Percentiles rank a stretch among this genome's conserved stretches.
These are phyloP conservation scores for Cyphomyrus discorhynchus DNA, from an alignment of 2,113 vertebrate genomes.

Conservation along the genomic window DNA sequence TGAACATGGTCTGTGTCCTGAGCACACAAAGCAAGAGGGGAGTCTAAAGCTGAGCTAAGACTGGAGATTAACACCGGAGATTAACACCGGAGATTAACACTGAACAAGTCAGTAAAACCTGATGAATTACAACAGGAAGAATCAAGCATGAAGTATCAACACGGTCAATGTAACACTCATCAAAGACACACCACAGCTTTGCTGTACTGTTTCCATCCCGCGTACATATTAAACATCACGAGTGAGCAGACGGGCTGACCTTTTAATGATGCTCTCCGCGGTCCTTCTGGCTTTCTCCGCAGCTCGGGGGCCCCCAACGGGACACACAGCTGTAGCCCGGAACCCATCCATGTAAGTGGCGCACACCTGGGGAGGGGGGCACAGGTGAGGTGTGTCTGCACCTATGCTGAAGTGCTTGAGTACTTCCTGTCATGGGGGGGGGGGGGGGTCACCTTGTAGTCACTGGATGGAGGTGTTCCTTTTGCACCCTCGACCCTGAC, in stretches of 20 bases:
- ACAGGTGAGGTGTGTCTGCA: neutral
- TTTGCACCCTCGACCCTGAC: constrained; percentile 65
- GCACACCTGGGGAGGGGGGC: constrained; percentile 58
- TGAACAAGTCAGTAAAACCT: neutral
- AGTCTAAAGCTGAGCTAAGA: neutral
- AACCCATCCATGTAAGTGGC: constrained; percentile 75
- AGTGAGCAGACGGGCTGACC: constrained; percentile 44
- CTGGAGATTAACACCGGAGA: too few species aligned
- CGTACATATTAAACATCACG: neutral
- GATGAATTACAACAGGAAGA: neutral
- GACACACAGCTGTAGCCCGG: constrained; percentile 74
- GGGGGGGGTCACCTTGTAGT: constrained; percentile 62
- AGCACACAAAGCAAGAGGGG: constrained; percentile 14
- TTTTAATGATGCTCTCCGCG: constrained; percentile 71
- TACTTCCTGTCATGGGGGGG: neutral
- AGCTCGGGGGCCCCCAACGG: constrained; percentile 64
- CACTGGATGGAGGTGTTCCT: constrained; percentile 59
- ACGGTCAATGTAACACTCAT: neutral
- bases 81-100: neutral
- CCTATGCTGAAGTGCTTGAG: neutral
- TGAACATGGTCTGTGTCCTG: constrained; percentile 70
- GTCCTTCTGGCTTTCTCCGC: constrained; percentile 66
- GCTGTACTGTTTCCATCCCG: neutral
- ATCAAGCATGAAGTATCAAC: neutral
- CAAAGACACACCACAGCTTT: neutral